Conservation (phyloP, 2,113 vertebrate genomes). For the Mesoclemmys tuberculata region DNA sequence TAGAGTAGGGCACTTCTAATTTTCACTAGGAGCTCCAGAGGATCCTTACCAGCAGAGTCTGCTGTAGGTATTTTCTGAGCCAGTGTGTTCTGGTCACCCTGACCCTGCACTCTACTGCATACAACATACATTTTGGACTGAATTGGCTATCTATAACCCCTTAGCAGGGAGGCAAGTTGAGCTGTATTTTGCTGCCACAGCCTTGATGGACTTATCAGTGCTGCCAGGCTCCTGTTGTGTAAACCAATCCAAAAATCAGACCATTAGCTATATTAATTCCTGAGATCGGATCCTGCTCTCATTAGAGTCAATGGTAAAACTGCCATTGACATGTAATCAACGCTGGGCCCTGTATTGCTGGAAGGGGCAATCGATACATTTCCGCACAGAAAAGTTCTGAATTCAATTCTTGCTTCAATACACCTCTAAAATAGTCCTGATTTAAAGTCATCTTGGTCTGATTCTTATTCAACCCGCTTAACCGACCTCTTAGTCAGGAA, state of each 20-base stretch:
- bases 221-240: not conserved
- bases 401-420: not conserved
- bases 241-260: not conserved
- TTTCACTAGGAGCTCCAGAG: not conserved
- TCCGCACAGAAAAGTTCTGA: not conserved
- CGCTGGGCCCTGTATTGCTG: not conserved
- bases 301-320: not conserved
- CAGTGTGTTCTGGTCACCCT: not conserved
- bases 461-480: not conserved
- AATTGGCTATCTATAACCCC: not conserved
- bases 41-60: not conserved
- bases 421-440: not conserved
- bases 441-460: not conserved
- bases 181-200: accelerated
- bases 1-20: not conserved
- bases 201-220: not conserved
- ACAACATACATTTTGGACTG: not conserved
- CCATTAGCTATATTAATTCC: not conserved
- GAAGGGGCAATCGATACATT: not conserved
- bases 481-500: not conserved
- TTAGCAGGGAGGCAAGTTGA: not conserved
- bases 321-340: not conserved
- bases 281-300: not conserved
- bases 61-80: not conserved
- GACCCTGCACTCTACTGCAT: not conserved